Evolutionary conservation across 2,113 vertebrate genomes (phyloP).

Genomic region (Tupaia chinensis): DNA sequence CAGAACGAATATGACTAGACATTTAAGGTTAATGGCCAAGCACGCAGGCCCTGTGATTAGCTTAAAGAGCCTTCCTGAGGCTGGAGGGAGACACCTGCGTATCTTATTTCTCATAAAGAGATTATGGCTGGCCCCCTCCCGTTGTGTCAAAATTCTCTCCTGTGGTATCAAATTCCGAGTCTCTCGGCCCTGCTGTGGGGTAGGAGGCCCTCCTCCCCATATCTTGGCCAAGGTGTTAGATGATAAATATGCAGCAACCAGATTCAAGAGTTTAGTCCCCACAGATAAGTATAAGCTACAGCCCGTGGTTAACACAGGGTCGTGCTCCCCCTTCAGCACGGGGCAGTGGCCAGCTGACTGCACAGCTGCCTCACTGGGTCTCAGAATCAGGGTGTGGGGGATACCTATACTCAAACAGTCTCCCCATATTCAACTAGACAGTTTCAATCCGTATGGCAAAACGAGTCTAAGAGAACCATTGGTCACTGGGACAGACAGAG

Average conservation of each 20-base stretch:
- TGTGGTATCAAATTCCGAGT: neutral
- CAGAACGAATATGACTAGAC: neutral
- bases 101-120: neutral
- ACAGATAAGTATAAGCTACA: neutral
- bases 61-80: neutral
- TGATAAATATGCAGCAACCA: neutral
- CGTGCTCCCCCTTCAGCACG: neutral
- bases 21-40: neutral
- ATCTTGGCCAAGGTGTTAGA: neutral
- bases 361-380: accelerated
- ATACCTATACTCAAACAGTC: accelerated
- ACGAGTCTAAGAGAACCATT: neutral
- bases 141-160: no score
- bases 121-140: neutral
- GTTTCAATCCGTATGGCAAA: neutral
- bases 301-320: neutral
- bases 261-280: neutral
- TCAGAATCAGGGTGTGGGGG: neutral
- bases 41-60: neutral
- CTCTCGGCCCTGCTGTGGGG: neutral
- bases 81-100: neutral
- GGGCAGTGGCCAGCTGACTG: neutral
- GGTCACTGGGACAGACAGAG: neutral
- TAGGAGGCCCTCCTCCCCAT: neutral
- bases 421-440: neutral